Conservation (phyloP, 2,113 vertebrate genomes). For the Heterocephalus glaber region DNA sequence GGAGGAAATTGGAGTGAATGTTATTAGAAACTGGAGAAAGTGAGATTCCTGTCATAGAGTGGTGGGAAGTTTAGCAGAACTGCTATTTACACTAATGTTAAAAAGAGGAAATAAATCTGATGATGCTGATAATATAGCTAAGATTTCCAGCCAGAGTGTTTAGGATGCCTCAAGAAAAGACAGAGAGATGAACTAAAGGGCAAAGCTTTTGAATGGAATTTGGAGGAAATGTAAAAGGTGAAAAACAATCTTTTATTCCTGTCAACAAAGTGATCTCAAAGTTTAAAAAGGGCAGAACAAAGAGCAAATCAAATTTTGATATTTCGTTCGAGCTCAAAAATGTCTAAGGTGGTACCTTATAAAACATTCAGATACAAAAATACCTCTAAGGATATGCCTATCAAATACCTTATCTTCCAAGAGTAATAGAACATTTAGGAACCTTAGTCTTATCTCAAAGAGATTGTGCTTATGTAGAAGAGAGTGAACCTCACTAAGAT, state of each 20-base stretch:
- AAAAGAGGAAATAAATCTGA: not conserved
- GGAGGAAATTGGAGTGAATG: not conserved
- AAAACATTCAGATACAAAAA: not conserved
- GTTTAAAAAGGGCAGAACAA: not conserved
- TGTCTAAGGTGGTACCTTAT: not conserved
- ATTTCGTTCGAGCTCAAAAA: not conserved
- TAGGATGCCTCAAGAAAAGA: not conserved
- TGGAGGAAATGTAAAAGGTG: not conserved
- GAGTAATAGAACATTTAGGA: not conserved
- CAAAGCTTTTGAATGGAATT: not conserved
- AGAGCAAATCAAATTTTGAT: not conserved
- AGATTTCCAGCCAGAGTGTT: not conserved
- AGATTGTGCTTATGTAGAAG: not conserved
- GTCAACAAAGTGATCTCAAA: not conserved
- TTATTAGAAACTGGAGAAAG: not conserved
- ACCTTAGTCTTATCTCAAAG: not conserved
- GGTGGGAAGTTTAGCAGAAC: not conserved
- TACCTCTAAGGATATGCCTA: not conserved
- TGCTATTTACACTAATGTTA: not conserved
- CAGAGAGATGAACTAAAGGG: not conserved
- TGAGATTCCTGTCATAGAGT: not conserved
- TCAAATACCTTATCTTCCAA: not conserved
- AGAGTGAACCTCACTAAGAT: not conserved
- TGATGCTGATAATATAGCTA: not conserved
- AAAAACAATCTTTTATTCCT: too few species aligned